Conservation (phyloP, 2,797 vertebrate genomes). For the Spea hammondii region DNA sequence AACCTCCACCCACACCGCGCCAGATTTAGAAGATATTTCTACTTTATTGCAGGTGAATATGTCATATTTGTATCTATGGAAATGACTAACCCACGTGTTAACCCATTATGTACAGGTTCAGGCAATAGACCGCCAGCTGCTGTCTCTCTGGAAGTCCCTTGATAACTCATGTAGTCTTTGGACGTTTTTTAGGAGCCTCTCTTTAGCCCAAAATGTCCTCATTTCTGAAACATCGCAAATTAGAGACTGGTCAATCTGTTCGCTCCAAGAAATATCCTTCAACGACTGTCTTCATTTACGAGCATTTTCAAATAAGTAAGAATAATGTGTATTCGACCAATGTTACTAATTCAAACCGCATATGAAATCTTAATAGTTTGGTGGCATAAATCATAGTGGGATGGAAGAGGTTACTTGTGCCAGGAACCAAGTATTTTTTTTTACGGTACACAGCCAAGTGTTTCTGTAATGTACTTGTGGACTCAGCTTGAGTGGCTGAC, state of each 20-base stretch:
- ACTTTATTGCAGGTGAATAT: background rate
- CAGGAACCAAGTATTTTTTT: background rate
- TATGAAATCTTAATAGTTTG: background rate
- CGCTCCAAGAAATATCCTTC: too few relatives aligned
- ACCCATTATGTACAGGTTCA: background rate
- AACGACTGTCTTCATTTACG: too few relatives aligned
- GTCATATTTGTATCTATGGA: background rate
- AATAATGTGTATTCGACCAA: too few relatives aligned
- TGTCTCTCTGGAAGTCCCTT: too few relatives aligned
- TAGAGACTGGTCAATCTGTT: too few relatives aligned
- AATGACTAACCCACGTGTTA: background rate
- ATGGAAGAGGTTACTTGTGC: background rate
- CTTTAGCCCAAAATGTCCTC: too few relatives aligned
- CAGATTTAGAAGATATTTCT: background rate
- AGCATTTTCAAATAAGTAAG: too few relatives aligned
- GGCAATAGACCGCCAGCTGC: too few relatives aligned
- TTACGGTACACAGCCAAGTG: background rate
- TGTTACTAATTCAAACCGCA: too few relatives aligned
- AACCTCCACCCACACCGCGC: background rate
- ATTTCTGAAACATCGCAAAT: too few relatives aligned
- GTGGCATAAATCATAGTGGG: background rate
- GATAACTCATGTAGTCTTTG: too few relatives aligned
- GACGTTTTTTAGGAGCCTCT: too few relatives aligned
- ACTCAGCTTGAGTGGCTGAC: slow-evolving; percentile 22
- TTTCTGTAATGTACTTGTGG: background rate